These are phyloP conservation scores for Cynaeus angustus DNA, from an alignment of 2,888 invertebrate genomes.

Conservation along the genomic window DNA sequence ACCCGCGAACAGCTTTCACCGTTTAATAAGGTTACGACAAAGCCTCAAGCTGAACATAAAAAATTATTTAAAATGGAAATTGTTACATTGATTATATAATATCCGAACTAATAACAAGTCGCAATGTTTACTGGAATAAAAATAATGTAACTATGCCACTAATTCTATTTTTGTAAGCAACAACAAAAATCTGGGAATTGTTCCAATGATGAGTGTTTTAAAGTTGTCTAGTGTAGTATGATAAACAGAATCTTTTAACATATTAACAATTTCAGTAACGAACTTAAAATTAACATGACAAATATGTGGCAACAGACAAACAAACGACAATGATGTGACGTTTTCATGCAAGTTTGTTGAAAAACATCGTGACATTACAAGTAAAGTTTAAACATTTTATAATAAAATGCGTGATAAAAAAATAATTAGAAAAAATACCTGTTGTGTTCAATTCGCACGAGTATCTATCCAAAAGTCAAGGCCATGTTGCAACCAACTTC, in stretches of 20 bases:
- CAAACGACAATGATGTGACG: too few species aligned
- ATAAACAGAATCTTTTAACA: background rate
- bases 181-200: slow-evolving; percentile 7
- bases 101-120: background rate
- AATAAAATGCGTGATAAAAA: slow-evolving; percentile 24
- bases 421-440: slow-evolving; percentile 22
- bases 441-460: slow-evolving; percentile 21
- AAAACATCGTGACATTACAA: background rate
- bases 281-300: too few species aligned
- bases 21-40: too few species aligned
- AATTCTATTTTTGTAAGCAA: background rate
- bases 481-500: slow-evolving; percentile 12
- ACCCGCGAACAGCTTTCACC: too few species aligned
- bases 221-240: background rate
- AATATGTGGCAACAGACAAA: too few species aligned
- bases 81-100: background rate
- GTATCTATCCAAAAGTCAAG: slow-evolving; percentile 15
- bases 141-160: background rate
- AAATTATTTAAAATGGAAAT: background rate
- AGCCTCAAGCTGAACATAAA: too few species aligned
- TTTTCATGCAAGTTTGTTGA: too few species aligned
- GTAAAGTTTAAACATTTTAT: background rate
- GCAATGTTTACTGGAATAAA: background rate
- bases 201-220: slow-evolving; percentile 1
- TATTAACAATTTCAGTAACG: too few species aligned